phyloP scores from a whole-genome alignment of 1,140 invertebrate species.

The Aethina tumida region DNA sequence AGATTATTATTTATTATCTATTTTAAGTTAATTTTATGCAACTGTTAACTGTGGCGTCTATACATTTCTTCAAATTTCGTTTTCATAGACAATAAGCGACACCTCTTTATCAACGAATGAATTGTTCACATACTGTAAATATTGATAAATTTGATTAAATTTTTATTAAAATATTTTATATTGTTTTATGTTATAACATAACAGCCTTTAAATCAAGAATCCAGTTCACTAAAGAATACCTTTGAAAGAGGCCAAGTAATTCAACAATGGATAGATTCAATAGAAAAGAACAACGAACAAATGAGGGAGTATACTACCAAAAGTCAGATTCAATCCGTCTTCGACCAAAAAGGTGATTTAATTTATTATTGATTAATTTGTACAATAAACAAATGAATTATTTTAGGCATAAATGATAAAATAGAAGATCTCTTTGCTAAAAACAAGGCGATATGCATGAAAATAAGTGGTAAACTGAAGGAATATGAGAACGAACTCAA shows the following conservation, averaged over 20 bases:
- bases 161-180: too few species aligned
- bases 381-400: neutral
- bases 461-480: constrained; percentile 22
- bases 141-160: too few species aligned
- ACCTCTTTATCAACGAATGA: too few species aligned
- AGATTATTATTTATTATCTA: too few species aligned
- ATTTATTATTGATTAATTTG: neutral
- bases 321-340: constrained; percentile 10
- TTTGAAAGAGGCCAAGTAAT: constrained; percentile 18
- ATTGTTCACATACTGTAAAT: too few species aligned
- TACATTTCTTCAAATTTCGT: too few species aligned
- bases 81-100: too few species aligned
- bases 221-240: constrained; percentile 13
- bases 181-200: too few species aligned
- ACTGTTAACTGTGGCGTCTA: too few species aligned
- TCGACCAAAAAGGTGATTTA: constrained; percentile 13
- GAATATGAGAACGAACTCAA: constrained; percentile 22
- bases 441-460: constrained; percentile 18
- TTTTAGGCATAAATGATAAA: constrained; percentile 24
- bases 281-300: constrained; percentile 13
- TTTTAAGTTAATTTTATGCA: too few species aligned
- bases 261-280: constrained; percentile 16
- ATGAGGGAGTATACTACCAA: constrained; percentile 11
- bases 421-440: constrained; percentile 23
- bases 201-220: too few species aligned